Percentiles rank a stretch among this genome's conserved stretches.
Conservation (phyloP, 2,797 vertebrate genomes). For the Acipenser ruthenus region DNA sequence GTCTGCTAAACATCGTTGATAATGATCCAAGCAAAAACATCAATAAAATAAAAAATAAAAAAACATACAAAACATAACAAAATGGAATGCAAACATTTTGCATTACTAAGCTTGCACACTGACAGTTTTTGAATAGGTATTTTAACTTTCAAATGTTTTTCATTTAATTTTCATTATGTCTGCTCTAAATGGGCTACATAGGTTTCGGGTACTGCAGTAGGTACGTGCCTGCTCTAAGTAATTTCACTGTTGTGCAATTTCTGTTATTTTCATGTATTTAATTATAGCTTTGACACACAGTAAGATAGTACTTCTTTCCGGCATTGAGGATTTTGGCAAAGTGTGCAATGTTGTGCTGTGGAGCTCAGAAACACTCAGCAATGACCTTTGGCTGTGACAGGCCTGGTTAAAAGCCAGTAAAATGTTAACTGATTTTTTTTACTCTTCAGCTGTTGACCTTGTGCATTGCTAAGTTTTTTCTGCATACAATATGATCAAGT, state of each 20-base stretch:
- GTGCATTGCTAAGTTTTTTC: conserved; percentile 4
- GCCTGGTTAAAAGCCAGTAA: conserved; percentile 12
- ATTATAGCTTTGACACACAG: background rate
- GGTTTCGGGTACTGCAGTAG: no score
- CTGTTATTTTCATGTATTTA: background rate
- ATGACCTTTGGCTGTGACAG: conserved; percentile 19
- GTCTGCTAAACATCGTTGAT: no score
- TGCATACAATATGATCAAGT: conserved; percentile 3
- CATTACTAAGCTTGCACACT: no score
- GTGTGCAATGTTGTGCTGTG: background rate
- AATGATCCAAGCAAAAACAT: no score
- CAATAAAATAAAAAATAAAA: no score
- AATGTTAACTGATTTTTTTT: background rate
- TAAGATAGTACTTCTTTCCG: background rate
- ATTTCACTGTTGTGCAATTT: background rate
- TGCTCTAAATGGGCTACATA: background rate
- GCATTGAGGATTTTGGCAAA: background rate
- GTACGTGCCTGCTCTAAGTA: no score
- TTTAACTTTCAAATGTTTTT: no score
- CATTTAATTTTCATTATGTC: background rate
- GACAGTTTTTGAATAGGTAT: no score
- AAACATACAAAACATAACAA: no score
- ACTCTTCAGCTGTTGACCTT: background rate
- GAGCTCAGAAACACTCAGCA: conserved; percentile 5
- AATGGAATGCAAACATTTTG: no score